Evolutionary conservation across 2,113 vertebrate genomes (phyloP), one percentile per base, ranked within the genome.

Genomic region (Triplophysa tibetana): DNA sequence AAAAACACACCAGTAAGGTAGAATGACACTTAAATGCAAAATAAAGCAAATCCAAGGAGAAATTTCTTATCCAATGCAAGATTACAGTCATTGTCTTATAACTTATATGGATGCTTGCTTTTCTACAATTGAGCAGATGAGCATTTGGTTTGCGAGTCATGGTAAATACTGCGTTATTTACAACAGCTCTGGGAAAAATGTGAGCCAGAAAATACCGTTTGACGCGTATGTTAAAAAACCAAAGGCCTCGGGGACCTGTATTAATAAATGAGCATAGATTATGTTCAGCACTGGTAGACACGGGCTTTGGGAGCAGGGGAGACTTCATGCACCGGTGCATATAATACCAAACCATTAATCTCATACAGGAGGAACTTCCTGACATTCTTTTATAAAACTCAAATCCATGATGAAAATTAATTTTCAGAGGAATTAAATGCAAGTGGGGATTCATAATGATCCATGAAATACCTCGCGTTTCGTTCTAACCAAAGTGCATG

Each of bases 341-440:
- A 87, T 85, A 88, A 74, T 62, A 63, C 61, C 16, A 48, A 70
- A 82, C 86, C 0, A 10, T 60, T 78, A 81, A 81, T 85, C 83
- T 78, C 77, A 78, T 90, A 87, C 83, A 90, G 84, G 80, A 82
- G 75, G 88, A 41, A 87, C 83, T 92, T 89, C 87, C 87, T 86
- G 79, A 89, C 77, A 85, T 86, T 90, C 87, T 88, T 87, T 89
- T 85, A 76, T 80, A 81, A 77, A 75, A 21, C 67, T 63, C 62
- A 77, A 87, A 90, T 89, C 87, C 78, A 88, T 86, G 89, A 88
- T 81, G 81, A 83, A 79, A 91, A 91, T 91, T 86, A 81, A 90
- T 92, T 75, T 92, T 90, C 83, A 86, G 84, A 87, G 85, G 87
- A 83, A 88, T 86, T 75, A 87, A 86, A 90, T 88, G 87, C 85